These are phyloP conservation scores for Heliconius melpomene DNA, from an alignment of 1,140 invertebrate genomes.

Conservation along the genomic window DNA sequence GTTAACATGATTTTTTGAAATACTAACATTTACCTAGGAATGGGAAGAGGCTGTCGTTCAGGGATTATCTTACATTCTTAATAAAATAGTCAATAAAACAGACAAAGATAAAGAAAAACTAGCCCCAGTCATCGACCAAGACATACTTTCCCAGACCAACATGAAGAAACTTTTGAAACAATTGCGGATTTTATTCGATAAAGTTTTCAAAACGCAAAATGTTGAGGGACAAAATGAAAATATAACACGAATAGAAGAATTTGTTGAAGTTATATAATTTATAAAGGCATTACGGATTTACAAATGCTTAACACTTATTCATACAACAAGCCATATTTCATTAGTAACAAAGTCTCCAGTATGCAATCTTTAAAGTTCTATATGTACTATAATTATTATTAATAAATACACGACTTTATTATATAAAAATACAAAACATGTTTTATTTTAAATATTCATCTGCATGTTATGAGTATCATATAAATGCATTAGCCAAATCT, in stretches of 20 bases:
- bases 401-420: slow-evolving; percentile 39
- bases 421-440: slow-evolving; percentile 24
- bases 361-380: background rate
- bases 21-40: slow-evolving; percentile 48
- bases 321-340: slow-evolving; percentile 36
- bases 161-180: slow-evolving; percentile 70
- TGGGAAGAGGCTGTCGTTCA: slow-evolving; percentile 71
- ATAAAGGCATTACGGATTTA: slow-evolving; percentile 38
- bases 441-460: background rate
- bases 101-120: slow-evolving; percentile 74
- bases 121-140: slow-evolving; percentile 66
- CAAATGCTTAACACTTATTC: slow-evolving; percentile 35
- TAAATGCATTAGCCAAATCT: background rate
- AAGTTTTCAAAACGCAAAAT: slow-evolving; percentile 48
- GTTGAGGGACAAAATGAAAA: slow-evolving; percentile 34
- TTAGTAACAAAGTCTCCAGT: slow-evolving; percentile 14
- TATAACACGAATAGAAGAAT: slow-evolving; percentile 63
- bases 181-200: slow-evolving; percentile 61
- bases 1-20: background rate
- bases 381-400: slow-evolving; percentile 15
- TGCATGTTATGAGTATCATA: background rate
- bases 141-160: slow-evolving; percentile 65
- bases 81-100: slow-evolving; percentile 65
- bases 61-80: slow-evolving; percentile 61
- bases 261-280: slow-evolving; percentile 69